These are phyloP conservation scores for Squalus acanthias DNA, from an alignment of 2,797 vertebrate species.

Conservation along the genomic window DNA sequence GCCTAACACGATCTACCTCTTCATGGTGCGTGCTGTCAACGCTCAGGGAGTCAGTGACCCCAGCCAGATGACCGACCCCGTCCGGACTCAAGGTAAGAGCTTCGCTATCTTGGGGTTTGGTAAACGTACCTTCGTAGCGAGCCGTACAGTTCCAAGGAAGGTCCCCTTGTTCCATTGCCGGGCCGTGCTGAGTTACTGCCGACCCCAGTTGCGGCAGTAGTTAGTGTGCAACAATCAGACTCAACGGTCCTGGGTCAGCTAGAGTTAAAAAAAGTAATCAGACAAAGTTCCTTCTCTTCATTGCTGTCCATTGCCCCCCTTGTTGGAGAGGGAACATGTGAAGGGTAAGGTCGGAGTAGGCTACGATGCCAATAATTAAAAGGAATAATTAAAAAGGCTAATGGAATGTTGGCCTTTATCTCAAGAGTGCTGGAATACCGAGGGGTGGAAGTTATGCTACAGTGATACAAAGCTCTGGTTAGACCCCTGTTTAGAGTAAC, in stretches of 20 bases:
- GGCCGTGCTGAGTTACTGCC: neutral
- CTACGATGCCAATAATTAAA: neutral
- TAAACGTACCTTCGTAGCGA: neutral
- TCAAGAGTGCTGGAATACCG: neutral
- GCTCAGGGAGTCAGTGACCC: conserved; percentile 90
- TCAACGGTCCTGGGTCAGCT: neutral
- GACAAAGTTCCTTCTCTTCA: neutral
- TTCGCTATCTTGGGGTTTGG: neutral
- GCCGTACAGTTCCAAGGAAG: neutral
- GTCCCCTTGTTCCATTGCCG: neutral
- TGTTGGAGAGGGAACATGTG: neutral
- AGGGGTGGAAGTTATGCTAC: neutral
- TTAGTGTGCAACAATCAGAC: neutral
- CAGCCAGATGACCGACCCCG: conserved; percentile 92
- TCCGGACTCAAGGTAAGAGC: conserved; percentile 87
- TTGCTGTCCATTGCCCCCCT: neutral
- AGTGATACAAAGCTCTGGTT: neutral
- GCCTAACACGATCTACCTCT: conserved; percentile 96
- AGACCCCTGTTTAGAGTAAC: neutral
- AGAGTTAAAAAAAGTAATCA: neutral
- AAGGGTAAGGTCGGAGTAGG: neutral
- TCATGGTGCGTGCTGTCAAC: conserved; percentile 95
- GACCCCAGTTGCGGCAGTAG: neutral
- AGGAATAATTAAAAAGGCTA: neutral
- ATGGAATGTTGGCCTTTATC: neutral